Evolutionary conservation across 2,888 invertebrate genomes (phyloP), one percentile per base, ranked within the genome.

Genomic region (Phyllotreta striolata): DNA sequence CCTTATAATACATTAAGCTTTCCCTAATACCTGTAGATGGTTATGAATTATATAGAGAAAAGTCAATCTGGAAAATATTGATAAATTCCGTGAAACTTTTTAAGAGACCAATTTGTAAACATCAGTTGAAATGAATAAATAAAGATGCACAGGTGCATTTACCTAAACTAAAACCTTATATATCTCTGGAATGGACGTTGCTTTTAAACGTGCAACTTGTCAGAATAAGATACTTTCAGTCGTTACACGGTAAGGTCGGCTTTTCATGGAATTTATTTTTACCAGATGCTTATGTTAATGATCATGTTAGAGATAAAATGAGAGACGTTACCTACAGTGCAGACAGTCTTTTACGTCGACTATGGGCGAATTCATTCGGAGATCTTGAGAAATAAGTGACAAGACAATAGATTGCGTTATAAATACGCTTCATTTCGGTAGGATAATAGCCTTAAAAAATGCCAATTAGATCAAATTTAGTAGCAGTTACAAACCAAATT

Each of bases 291-390:
- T n/a, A 49, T 12, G 38, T 52, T 52, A 52, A 52, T 52, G 52
- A 52, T 39, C 41, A 51, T 8, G 35, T 35, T 51, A 9, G 51
- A 59, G 49, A 49, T 59, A 51, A 59, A 51, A 51, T 59, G 59
- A 59, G 13, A 7, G 59, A 59, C 59, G 43, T 40, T 59, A 59
- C 59, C 59, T 51, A 38, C 59, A 41, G 38, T 41, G 40, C 39
- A 40, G 12, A 35, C 12, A 35, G 34, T 59, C 58, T 40, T 59
- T 59, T 51, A 59, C 43, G 39, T 59, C 70, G 66, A 70, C n/a
- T 1, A 14, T 10, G 13, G 52, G 34, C 41, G 38, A 38, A 52
- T 4, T 7, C 2, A n/a, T 13, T 39, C 38, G 37, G 7, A 3
- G 5, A 6, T 9, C 34, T 49, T n/a, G 34, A 10, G 34, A 34